Evolutionary conservation across 1,140 invertebrate species (phyloP), one percentile per base, ranked within the genome.

Genomic region (Drosophila nasuta): DNA sequence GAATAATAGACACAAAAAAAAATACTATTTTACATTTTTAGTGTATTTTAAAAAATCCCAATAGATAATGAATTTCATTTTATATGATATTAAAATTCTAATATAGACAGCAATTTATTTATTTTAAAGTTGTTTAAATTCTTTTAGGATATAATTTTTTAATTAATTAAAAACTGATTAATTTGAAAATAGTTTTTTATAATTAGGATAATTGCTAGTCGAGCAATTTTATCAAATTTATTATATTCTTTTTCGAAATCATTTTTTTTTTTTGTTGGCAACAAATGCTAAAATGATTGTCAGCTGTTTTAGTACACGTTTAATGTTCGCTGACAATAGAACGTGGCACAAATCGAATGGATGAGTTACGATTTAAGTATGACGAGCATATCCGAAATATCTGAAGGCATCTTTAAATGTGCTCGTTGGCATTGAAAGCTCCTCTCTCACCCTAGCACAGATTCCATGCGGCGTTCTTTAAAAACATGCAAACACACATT

Each of bases 241-340:
- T 43, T 58, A n/a, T 38, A 38, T 20, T 28, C 51, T 68, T 67
- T 52, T 58, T 45, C 13, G 13, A 54, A 56, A 49, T 15, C n/a
- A 43, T 52, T 59, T 45, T 10, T 3, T 8, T 38, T 38, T 51
- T 59, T 46, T 59, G 41, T 76, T 76, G 74, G 68, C 74, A 73
- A 73, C 20, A 15, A 30, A 43, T 52, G 51, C 52, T 17, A 30
- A 63, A 70, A 73, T 67, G 72, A 59, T 71, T 75, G 58, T 79
- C 67, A 70, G 79, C 60, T 71, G 67, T 46, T 64, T 76, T 52
- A 52, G 15, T 20, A 58, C 13, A 66, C 66, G 51, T 81, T 81
- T 63, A 85, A 75, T 75, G 65, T 49, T 60, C 75, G 68, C 72
- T 70, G 83, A 79, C 83, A 79, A 88, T 79, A 76, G 66, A 79